Evolutionary conservation across 2,888 invertebrate species (phyloP), one percentile per base, ranked within the genome.

Genomic region (Drosophila picticornis): DNA sequence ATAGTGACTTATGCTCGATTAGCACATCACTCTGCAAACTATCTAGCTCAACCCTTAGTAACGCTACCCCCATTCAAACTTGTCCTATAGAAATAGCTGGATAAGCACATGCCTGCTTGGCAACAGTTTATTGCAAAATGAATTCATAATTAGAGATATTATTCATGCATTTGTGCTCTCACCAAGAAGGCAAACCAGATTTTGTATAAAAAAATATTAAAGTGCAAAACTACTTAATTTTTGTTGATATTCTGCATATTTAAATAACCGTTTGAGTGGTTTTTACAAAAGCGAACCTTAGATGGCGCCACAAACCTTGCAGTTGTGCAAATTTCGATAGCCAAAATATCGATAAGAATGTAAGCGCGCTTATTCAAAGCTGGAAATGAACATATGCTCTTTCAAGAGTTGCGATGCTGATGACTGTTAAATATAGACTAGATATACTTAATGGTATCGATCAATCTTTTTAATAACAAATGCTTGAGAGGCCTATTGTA

Each of bases 1-100:
- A 73, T 74, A 46, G 59, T 65, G 56, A 43, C 58, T 59, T 46
- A 55, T 68, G 73, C 53, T 57, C 64, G 56, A 88, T 83, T 57
- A 72, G 25, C 40, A 73, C 75, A 63, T 76, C 75, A 11, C 38
- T 25, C 25, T 38, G n/a, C 16, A 29, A n/a, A n/a, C 29, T 27
- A 6, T 6, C 40, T n/a, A 29, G 11, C 25, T 2, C 16, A n/a
- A 32, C 11, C 25, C 29, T 31, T 16, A 36, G 10, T 16, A 11
- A 19, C n/a, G 55, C 7, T 60, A 16, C 32, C 5, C 11, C 19
- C 7, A 25, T 55, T 27, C 13, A 40, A 34, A 29, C n/a, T 27
- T 56, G 38, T 11, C 11, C 2, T 9, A n/a, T 13, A 5, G 7
- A n/a, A 46, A 16, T 46, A 25, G 25, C 16, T 2, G 22, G 22